Evolutionary conservation across 2,797 vertebrate genomes (phyloP).

Genomic region (Propithecus perrieri): DNA sequence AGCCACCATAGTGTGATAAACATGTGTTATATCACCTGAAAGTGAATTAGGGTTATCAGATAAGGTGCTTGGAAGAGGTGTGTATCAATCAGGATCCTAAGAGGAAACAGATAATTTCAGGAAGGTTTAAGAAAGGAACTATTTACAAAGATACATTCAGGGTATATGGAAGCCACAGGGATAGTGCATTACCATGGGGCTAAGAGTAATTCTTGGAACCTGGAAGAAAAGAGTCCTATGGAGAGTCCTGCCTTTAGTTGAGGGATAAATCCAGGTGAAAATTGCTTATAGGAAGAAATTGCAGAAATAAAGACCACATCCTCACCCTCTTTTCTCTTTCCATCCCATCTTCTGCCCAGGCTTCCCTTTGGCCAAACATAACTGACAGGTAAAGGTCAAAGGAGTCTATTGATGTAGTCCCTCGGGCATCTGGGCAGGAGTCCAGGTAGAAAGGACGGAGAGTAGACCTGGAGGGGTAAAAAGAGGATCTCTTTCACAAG

Average conservation of each 20-base stretch:
- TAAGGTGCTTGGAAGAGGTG: background rate
- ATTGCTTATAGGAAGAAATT: background rate
- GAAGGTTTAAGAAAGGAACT: background rate
- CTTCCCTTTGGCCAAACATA: background rate
- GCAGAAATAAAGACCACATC: background rate
- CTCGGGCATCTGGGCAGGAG: background rate
- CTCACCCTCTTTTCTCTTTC: background rate
- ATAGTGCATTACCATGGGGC: background rate
- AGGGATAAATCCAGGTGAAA: background rate
- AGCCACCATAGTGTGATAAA: background rate
- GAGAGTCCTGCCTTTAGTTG: background rate
- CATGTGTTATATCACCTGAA: background rate
- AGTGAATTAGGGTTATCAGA: background rate
- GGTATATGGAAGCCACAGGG: background rate
- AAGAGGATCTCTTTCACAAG: background rate
- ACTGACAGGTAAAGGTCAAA: background rate
- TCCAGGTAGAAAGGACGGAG: background rate
- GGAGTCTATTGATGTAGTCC: background rate
- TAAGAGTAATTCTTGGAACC: background rate
- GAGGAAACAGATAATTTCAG: background rate
- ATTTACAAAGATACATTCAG: background rate
- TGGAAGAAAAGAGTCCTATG: background rate
- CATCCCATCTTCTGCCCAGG: background rate
- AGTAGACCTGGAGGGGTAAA: background rate
- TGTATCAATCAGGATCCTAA: background rate